These are phyloP conservation scores for Equus quagga DNA, from an alignment of 2,113 vertebrate species.

Conservation along the genomic window DNA sequence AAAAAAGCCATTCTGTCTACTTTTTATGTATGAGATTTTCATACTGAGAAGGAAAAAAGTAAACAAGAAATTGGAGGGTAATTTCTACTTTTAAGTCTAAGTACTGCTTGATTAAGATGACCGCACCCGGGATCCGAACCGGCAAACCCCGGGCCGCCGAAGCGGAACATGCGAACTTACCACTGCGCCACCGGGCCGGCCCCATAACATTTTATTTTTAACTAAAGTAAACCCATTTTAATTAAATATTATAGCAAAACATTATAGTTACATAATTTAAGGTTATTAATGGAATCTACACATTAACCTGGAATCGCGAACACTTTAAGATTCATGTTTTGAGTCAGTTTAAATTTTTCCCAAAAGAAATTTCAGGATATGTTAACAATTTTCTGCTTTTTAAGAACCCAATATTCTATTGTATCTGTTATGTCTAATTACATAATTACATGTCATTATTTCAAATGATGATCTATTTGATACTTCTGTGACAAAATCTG, in stretches of 20 bases:
- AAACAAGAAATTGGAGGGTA: not conserved
- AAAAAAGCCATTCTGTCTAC: not conserved
- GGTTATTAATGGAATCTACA: not conserved
- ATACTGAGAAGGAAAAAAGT: not conserved
- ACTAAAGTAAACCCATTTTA: not conserved
- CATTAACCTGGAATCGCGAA: constrained; percentile 1
- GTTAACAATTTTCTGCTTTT: not conserved
- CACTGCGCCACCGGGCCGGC: too few relatives aligned
- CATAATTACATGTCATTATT: not conserved
- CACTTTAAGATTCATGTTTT: not conserved
- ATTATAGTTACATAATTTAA: constrained; percentile 1
- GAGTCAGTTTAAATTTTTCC: not conserved
- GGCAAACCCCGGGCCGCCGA: too few relatives aligned
- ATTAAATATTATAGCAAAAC: constrained; percentile 1
- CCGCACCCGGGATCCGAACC: too few relatives aligned
- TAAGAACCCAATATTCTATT: not conserved
- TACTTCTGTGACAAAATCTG: not conserved
- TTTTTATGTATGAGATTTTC: not conserved
- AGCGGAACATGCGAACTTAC: too few relatives aligned
- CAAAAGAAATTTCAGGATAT: not conserved
- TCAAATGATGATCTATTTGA: not conserved
- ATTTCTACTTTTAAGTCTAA: not conserved
- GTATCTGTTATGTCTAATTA: not conserved
- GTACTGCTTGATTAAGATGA: not conserved
- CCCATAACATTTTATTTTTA: not conserved